Evolutionary conservation across 2,113 vertebrate species (phyloP).

Genomic region (Oryctolagus cuniculus): mOryCun1.1 NC_091444.1:28957501-28958000

Average conservation of each 20-base stretch:
- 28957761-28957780: too few species aligned
- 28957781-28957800: too few species aligned
- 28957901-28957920: too few species aligned
- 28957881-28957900: too few species aligned
- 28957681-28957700: background rate
- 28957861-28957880: too few species aligned
- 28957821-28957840: too few species aligned
- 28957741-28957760: background rate
- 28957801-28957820: too few species aligned
- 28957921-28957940: too few species aligned
- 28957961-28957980: too few species aligned
- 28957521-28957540: background rate
- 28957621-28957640: background rate
- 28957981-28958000: too few species aligned
- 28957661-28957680: background rate
- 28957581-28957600: background rate
- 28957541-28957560: background rate
- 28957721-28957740: background rate
- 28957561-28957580: background rate
- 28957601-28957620: background rate
- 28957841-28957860: too few species aligned
- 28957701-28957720: background rate
- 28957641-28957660: background rate
- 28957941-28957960: too few species aligned
- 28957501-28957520: background rate